These are phyloP conservation scores for Stratiomys singularior DNA, from an alignment of 2,888 invertebrate genomes.

Conservation along the genomic window DNA sequence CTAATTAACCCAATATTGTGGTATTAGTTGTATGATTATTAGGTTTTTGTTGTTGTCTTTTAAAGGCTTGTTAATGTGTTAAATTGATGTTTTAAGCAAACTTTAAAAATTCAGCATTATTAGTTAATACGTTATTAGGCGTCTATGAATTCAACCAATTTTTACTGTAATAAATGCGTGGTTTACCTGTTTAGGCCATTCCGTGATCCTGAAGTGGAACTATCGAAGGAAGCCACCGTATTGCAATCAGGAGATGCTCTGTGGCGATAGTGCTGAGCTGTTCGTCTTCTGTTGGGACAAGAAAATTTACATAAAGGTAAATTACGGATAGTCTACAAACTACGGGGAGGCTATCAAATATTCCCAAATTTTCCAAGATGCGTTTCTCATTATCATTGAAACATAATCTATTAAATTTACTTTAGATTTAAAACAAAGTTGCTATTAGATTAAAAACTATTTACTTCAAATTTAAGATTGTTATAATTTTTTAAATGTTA, in stretches of 20 bases:
- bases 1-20: no score
- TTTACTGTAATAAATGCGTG: not conserved
- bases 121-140: not conserved
- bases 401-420: no score
- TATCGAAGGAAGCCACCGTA: slow-evolving; percentile 89
- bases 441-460: no score
- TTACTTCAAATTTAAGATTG: no score
- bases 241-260: slow-evolving; percentile 91
- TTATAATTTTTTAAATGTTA: no score
- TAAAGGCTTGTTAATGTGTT: not conserved
- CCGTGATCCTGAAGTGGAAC: slow-evolving; percentile 86
- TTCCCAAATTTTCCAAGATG: not conserved
- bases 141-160: not conserved
- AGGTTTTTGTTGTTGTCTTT: no score
- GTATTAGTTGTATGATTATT: no score
- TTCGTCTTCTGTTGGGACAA: slow-evolving; percentile 73
- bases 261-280: slow-evolving; percentile 88
- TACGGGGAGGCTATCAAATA: not conserved
- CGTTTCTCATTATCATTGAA: not conserved
- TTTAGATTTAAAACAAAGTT: no score
- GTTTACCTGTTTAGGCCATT: slow-evolving; percentile 78
- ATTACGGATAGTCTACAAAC: no score
- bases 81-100: not conserved
- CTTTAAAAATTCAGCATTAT: not conserved
- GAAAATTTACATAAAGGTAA: no score